Conservation (phyloP, 1,140 invertebrate genomes). For the Neodiprion pinetum region DNA sequence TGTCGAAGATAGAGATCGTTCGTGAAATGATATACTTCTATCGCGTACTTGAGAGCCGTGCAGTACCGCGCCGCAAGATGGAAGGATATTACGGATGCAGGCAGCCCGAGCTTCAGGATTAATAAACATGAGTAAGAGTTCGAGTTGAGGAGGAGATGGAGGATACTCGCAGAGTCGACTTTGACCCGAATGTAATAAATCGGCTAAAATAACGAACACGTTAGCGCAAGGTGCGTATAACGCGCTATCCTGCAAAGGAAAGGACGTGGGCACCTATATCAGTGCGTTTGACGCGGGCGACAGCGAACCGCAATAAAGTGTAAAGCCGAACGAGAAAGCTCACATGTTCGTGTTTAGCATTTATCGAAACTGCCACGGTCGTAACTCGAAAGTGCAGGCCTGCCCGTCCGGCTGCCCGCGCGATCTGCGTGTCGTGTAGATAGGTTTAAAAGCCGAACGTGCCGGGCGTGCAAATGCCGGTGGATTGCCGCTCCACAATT, state of each 20-base stretch:
- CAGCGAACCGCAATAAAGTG: slow-evolving; percentile 50
- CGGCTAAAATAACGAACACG: neutral
- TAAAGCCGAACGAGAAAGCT: slow-evolving; percentile 55
- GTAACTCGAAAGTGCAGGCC: slow-evolving; percentile 57
- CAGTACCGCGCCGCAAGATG: no score
- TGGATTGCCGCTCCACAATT: neutral
- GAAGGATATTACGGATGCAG: no score
- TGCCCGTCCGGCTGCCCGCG: slow-evolving; percentile 27
- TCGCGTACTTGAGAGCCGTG: no score
- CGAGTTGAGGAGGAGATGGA: no score
- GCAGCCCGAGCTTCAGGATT: no score
- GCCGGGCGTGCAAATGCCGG: slow-evolving; percentile 58
- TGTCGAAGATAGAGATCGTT: no score
- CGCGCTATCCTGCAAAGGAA: neutral
- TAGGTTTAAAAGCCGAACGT: slow-evolving; percentile 62
- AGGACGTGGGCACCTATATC: neutral
- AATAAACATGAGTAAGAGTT: no score
- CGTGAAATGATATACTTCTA: no score
- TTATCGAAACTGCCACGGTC: slow-evolving; percentile 58
- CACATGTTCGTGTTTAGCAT: slow-evolving; percentile 61
- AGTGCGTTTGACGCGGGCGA: slow-evolving; percentile 9
- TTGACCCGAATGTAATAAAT: neutral
- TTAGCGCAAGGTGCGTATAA: neutral
- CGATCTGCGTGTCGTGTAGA: slow-evolving; percentile 56
- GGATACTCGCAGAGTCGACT: neutral